Percentiles rank a stretch among this genome's conserved stretches.
Evolutionary conservation across 2,797 vertebrate species (phyloP).

Genomic region (Lithobates pipiens): DNA sequence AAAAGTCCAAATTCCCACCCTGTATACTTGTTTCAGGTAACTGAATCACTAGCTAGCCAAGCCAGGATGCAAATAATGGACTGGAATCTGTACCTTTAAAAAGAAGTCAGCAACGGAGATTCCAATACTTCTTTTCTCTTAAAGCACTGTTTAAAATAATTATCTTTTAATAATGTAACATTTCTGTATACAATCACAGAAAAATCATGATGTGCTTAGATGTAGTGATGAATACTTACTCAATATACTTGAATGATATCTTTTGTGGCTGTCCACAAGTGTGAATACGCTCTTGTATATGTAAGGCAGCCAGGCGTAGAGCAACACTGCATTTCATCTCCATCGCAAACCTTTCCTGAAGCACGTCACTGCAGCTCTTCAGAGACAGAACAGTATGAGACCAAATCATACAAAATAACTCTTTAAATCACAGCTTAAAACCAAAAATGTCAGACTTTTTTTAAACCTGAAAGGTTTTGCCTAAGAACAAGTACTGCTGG

Average conservation of each 20-base stretch:
- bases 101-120: too few species aligned
- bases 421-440: too few species aligned
- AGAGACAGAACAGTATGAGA: conserved; percentile 39
- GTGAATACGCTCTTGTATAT: conserved; percentile 91
- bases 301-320: conserved; percentile 88
- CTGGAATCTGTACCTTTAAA: too few species aligned
- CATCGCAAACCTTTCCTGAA: conserved; percentile 93
- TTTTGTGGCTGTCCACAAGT: conserved; percentile 89
- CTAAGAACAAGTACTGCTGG: too few species aligned
- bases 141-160: neutral
- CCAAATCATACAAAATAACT: neutral
- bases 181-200: neutral
- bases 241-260: conserved; percentile 91
- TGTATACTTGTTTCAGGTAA: too few species aligned
- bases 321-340: conserved; percentile 97
- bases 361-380: conserved; percentile 94
- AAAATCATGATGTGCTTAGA: neutral
- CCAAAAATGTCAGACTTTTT: too few species aligned
- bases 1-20: too few species aligned
- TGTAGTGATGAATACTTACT: conserved; percentile 78
- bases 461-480: too few species aligned
- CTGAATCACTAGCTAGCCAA: too few species aligned
- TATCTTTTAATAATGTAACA: neutral
- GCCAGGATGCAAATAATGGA: too few species aligned
- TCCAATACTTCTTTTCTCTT: too few species aligned